phyloP scores from a whole-genome alignment of 2,797 vertebrate species.

The Chaenodraco wilsoni region DNA sequence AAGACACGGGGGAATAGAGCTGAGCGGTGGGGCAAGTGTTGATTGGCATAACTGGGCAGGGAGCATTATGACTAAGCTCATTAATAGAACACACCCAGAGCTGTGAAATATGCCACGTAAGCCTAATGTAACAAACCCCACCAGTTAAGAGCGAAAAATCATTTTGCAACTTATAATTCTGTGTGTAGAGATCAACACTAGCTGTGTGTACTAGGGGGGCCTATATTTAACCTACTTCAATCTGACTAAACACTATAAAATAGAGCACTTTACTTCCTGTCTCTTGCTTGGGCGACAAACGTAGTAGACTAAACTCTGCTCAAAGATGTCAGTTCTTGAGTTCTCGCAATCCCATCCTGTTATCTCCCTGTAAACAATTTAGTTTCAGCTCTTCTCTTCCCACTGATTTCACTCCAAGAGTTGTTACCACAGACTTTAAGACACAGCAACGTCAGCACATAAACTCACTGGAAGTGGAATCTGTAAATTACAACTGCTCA shows the following conservation, averaged over 20 bases:
- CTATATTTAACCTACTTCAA: slow-evolving; percentile 30
- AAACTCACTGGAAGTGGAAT: slow-evolving; percentile 58
- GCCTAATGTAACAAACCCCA: slow-evolving; percentile 37
- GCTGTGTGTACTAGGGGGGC: background rate
- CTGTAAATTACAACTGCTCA: slow-evolving; percentile 59
- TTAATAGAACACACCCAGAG: slow-evolving; percentile 66
- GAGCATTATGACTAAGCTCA: slow-evolving; percentile 66
- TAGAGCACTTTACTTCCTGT: slow-evolving; percentile 23
- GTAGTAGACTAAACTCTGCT: slow-evolving; percentile 44
- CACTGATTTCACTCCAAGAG: slow-evolving; percentile 46
- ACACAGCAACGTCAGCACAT: slow-evolving; percentile 57
- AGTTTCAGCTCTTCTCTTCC: slow-evolving; percentile 51
- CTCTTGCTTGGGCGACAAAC: slow-evolving; percentile 44
- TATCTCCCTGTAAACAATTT: slow-evolving; percentile 66
- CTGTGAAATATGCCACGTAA: slow-evolving; percentile 50
- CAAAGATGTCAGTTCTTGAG: slow-evolving; percentile 32
- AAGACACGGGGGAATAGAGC: slow-evolving; percentile 54
- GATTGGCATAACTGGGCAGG: slow-evolving; percentile 70
- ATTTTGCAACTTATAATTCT: slow-evolving; percentile 12
- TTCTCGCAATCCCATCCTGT: slow-evolving; percentile 35
- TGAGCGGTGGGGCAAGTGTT: slow-evolving; percentile 51
- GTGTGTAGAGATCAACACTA: background rate
- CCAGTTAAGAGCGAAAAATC: slow-evolving; percentile 1
- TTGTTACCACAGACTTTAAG: slow-evolving; percentile 51
- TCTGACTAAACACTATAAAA: slow-evolving; percentile 38